Conservation (phyloP, 1,140 invertebrate genomes). For the Thaumetopoea pityocampa region DNA sequence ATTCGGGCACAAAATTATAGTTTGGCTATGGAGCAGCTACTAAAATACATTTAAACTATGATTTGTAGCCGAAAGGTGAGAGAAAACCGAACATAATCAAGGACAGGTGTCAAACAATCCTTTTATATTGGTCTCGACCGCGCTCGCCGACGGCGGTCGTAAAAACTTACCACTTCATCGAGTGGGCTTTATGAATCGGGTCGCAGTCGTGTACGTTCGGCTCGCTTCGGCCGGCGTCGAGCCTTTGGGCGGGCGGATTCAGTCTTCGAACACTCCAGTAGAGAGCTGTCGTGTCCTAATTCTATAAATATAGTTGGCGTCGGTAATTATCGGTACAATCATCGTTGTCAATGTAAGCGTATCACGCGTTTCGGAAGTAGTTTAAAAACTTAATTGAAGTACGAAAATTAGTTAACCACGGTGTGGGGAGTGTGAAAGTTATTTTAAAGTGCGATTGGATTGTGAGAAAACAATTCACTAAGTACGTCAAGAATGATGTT, state of each 20-base stretch:
- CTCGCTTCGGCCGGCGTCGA: conserved; percentile 22
- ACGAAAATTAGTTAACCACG: conserved; percentile 3
- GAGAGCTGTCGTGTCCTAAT: conserved; percentile 32
- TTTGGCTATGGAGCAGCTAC: neutral
- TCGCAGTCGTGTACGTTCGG: conserved; percentile 39
- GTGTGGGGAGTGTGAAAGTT: conserved; percentile 15
- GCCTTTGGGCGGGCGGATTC: conserved; percentile 15
- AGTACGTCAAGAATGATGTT: conserved; percentile 52
- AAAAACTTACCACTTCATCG: conserved; percentile 74
- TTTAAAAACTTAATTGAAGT: conserved; percentile 15
- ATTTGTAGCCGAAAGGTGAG: conserved; percentile 5
- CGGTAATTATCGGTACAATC: conserved; percentile 39
- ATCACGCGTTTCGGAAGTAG: conserved; percentile 23
- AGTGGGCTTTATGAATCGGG: conserved; percentile 59
- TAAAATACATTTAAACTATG: conserved; percentile 3
- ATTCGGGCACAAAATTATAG: too few species aligned
- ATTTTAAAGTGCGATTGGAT: conserved; percentile 39
- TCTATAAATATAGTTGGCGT: conserved; percentile 37
- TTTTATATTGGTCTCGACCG: conserved; percentile 51
- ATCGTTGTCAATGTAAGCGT: conserved; percentile 31
- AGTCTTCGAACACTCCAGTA: conserved; percentile 25
- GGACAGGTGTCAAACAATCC: conserved; percentile 51
- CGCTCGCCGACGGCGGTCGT: conserved; percentile 53
- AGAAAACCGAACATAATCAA: conserved; percentile 25
- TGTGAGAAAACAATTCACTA: conserved; percentile 56